Evolutionary conservation across 92 coral and sea anemone genomes (phyloP), one percentile per base, ranked within the genome.

Genomic region (Muricea muricata): DNA sequence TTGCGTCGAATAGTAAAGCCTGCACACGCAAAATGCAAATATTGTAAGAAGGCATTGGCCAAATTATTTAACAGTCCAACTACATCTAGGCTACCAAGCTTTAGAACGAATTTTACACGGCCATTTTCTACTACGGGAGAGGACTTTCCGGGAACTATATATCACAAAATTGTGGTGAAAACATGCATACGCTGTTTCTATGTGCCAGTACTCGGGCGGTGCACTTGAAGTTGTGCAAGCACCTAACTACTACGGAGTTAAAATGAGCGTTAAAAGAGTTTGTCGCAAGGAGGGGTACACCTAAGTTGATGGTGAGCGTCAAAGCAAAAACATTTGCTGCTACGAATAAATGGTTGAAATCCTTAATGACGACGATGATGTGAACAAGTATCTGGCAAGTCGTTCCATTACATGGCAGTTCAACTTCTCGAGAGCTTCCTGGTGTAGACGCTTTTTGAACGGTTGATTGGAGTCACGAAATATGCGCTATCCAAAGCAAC

Each of bases 281-380:
- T 46, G 87, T 85, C 9, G 92, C 87, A 33, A 73, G 90, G 25
- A 26, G 90, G 58, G 86, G 86, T 42, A 37, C 86, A 6, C 84
- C 89, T 2, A 68, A 72, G 17, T 29, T 26, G 18, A 84, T 85
- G 1, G 76, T 87, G 3, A 88, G 92, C 61, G 94, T 81, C 78
- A 88, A 91, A 58, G 90, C 86, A 0, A 90, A 90, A 63, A 90
- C 88, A 46, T 83, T 90, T 60, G 86, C 70, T 6, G 85, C 91
- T n/a, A 79, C 93, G 2, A 85, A 82, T 4, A 87, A 76, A 74
- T 83, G 93, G 93, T 56, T 87, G 12, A 33, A 56, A 21, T 35
- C 40, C 0, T 70, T 86, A 34, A 76, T 67, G 80, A 75, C 20
- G 87, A 90, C 61, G 61, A 82, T 0, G 32, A 63, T 47, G 37